Evolutionary conservation across 2,797 vertebrate genomes (phyloP).

Genomic region (Oophaga sylvatica): DNA sequence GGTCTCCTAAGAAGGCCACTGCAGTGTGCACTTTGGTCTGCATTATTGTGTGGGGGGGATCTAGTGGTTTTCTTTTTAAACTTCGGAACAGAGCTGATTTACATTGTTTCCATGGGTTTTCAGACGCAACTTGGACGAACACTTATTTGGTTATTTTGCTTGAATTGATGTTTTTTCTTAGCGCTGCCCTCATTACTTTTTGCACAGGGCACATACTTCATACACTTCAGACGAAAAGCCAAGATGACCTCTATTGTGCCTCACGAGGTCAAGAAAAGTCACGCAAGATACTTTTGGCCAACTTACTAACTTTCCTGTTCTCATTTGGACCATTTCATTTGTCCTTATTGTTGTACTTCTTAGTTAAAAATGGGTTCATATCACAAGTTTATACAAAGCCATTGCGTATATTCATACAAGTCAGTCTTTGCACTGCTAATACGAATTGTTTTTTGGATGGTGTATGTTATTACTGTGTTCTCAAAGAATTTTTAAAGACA

Average conservation of each 20-base stretch:
- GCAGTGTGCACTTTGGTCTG: conserved; percentile 68
- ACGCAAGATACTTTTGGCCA: conserved; percentile 71
- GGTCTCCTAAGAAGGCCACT: conserved; percentile 71
- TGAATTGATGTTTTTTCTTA: conserved; percentile 66
- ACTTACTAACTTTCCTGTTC: conserved; percentile 68
- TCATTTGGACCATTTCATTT: conserved; percentile 77
- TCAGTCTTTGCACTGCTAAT: conserved; percentile 71
- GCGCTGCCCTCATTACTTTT: conserved; percentile 67
- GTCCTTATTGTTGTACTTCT: conserved; percentile 68
- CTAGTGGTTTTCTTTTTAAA: conserved; percentile 63
- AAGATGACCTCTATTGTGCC: conserved; percentile 52
- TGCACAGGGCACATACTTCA: conserved; percentile 68
- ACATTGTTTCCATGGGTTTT: conserved; percentile 75
- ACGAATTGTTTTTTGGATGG: conserved; percentile 83
- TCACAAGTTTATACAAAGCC: not conserved
- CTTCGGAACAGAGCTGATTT: conserved; percentile 56
- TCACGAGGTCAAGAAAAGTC: not conserved
- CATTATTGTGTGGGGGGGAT: conserved; percentile 59
- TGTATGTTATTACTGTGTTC: conserved; percentile 75
- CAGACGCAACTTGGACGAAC: conserved; percentile 67
- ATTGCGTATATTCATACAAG: conserved; percentile 67
- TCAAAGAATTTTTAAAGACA: conserved; percentile 64
- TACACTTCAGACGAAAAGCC: conserved; percentile 61
- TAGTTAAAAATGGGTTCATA: conserved; percentile 61
- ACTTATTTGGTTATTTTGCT: conserved; percentile 63